Base-by-base conservation (phyloP, 2,888 invertebrate species). In the Abrostola triplasia region DNA sequence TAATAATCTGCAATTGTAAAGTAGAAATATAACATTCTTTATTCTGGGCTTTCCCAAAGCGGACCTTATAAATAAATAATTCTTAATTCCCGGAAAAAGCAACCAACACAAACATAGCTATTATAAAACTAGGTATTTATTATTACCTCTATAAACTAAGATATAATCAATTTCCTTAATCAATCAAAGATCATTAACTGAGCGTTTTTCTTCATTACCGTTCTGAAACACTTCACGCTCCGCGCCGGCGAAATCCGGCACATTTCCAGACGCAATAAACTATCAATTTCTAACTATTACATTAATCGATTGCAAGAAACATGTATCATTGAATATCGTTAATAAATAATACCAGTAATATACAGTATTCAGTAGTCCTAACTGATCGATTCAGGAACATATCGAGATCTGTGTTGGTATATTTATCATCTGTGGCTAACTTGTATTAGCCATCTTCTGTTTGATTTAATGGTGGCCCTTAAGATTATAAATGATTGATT, bases 301-400 rank as follows among this genome's bases (percentile, higher is more conserved):
- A 59, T 38, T 70, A 68, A 71, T 67, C 51, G 60, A 41, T 62
- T 47, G 24, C 52, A n/a, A 52, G 48, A 59, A 61, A 64, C 57
- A 67, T 68, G 52, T 63, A 73, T 72, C 66, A 70, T 70, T 63
- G 61, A 36, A 67, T 73, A 74, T 70, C 70, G 78, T 81, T 82
- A 81, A 85, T 84, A 84, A 82, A 81, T 84, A 64, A 49, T 78
- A 82, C 77, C 55, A 61, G 53, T 69, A 64, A 76, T 77, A 77
- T 72, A 70, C 63, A 79, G 64, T 66, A 53, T 50, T 36, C 66
- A 62, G 60, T 55, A 73, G 73, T 71, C 36, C 47, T 49, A 64
- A 74, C 77, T 81, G 84, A 85, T 87, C 70, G 77, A 81, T 82
- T 65, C 75, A 71, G 67, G 60, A 60, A 69, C 67, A 68, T 56